A percentile compares a stretch with the other conserved stretches of the same genome.
Conservation (phyloP, 2,797 vertebrate species). For the Centropyge bicolor region DNA sequence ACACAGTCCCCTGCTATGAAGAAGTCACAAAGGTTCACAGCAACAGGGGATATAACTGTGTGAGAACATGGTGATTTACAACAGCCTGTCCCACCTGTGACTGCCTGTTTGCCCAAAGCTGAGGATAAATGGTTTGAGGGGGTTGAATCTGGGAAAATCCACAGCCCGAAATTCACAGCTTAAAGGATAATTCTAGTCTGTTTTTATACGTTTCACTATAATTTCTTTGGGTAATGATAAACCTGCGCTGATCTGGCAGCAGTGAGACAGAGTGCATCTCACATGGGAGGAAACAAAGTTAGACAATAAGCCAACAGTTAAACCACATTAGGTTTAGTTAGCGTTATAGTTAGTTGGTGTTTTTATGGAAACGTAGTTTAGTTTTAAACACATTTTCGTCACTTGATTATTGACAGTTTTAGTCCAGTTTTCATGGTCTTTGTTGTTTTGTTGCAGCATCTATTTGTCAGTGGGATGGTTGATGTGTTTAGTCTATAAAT, state of each 20-base stretch:
- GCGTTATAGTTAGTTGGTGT: no score
- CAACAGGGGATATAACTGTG: conserved; percentile 40
- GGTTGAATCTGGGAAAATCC: conserved; percentile 24
- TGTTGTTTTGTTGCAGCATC: background rate
- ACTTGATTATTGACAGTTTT: background rate
- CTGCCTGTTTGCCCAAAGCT: conserved; percentile 52
- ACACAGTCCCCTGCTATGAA: conserved; percentile 51
- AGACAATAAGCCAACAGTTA: background rate
- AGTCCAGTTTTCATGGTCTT: background rate
- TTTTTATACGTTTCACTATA: background rate
- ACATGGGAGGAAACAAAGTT: background rate
- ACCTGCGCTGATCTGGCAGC: background rate
- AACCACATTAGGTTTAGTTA: background rate
- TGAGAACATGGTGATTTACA: conserved; percentile 65
- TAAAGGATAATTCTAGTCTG: conserved; percentile 6
- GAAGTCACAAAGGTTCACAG: conserved; percentile 57
- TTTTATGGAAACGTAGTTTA: background rate
- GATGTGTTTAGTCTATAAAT: background rate
- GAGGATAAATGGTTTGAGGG: conserved; percentile 33
- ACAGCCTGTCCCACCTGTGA: conserved; percentile 63
- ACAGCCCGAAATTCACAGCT: conserved; percentile 8
- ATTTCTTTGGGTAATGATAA: background rate
- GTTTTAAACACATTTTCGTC: background rate
- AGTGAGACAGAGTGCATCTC: background rate
- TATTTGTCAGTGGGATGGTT: background rate